Evolutionary conservation across 2,888 invertebrate genomes (phyloP).

Genomic region (Gonocerus acuteangulatus): DNA sequence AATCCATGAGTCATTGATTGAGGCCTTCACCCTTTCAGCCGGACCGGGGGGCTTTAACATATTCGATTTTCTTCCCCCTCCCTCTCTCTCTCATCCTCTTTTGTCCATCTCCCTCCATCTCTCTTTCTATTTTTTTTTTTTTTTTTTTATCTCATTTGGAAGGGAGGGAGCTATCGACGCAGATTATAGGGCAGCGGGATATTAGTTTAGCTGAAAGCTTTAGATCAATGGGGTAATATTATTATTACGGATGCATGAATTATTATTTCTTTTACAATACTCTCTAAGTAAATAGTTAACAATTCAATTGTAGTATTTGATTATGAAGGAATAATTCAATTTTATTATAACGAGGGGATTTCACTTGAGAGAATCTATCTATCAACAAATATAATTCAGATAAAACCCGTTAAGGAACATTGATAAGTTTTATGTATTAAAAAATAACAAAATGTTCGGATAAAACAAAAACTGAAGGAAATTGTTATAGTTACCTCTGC

Average conservation of each 20-base stretch:
- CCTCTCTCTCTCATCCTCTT: not conserved
- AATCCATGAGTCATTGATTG: constrained; percentile 35
- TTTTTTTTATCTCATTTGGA: not conserved
- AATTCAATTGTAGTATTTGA: too few species aligned
- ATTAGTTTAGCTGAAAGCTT: not conserved
- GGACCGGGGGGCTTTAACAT: constrained; percentile 29
- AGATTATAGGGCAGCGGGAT: not conserved
- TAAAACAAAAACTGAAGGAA: too few species aligned
- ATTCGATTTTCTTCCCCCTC: constrained; percentile 28
- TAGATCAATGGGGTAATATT: not conserved
- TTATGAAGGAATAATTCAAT: too few species aligned
- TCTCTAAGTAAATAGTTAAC: too few species aligned
- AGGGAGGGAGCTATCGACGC: not conserved
- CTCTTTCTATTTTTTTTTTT: not conserved
- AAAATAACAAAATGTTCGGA: too few species aligned
- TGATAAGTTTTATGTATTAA: too few species aligned
- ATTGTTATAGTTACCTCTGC: too few species aligned
- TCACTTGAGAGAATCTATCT: too few species aligned
- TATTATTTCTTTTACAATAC: too few species aligned
- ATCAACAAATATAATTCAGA: too few species aligned
- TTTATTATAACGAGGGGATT: too few species aligned
- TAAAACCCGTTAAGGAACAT: too few species aligned
- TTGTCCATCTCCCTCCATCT: constrained; percentile 1
- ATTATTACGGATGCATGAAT: not conserved
- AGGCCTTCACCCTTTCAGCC: constrained; percentile 11